phyloP scores from a whole-genome alignment of 1,140 invertebrate species.

The Pinna nobilis region DNA sequence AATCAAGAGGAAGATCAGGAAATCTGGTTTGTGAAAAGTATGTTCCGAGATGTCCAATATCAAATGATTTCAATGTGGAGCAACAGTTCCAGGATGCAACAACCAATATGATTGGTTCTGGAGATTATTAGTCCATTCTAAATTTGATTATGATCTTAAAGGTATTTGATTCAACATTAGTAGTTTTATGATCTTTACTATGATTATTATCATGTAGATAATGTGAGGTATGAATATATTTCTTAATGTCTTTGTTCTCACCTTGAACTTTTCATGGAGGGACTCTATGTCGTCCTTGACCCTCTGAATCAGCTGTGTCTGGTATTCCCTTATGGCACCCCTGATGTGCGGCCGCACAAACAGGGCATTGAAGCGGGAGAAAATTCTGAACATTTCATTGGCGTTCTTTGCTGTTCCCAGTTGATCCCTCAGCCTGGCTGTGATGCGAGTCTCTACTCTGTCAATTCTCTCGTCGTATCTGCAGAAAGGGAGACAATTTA shows the following conservation, averaged over 20 bases:
- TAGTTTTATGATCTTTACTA: no score
- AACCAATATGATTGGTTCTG: no score
- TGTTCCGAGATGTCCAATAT: no score
- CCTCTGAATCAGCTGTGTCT: conserved; percentile 98
- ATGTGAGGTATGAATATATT: no score
- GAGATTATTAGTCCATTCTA: no score
- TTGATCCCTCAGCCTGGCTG: conserved; percentile 96
- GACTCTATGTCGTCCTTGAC: conserved; percentile 99
- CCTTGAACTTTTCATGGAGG: conserved; percentile 98
- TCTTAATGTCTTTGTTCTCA: no score
- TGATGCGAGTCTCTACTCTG: conserved; percentile 97
- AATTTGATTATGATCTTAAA: no score
- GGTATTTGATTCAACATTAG: no score
- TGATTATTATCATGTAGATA: no score
- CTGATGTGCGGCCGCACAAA: conserved; percentile 99
- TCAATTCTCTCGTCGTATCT: conserved; percentile 98
- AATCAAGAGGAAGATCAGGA: not conserved
- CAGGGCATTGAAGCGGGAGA: conserved; percentile 97
- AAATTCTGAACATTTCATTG: conserved; percentile 99
- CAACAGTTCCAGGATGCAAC: no score
- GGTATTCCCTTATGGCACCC: conserved; percentile 98
- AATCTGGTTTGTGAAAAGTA: not conserved
- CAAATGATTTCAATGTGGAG: no score
- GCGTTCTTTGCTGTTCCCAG: conserved; percentile 98
- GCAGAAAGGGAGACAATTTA: conserved; percentile 5